Evolutionary conservation across 2,113 vertebrate species (phyloP).

Genomic region (Collichthys lucidus): DNA sequence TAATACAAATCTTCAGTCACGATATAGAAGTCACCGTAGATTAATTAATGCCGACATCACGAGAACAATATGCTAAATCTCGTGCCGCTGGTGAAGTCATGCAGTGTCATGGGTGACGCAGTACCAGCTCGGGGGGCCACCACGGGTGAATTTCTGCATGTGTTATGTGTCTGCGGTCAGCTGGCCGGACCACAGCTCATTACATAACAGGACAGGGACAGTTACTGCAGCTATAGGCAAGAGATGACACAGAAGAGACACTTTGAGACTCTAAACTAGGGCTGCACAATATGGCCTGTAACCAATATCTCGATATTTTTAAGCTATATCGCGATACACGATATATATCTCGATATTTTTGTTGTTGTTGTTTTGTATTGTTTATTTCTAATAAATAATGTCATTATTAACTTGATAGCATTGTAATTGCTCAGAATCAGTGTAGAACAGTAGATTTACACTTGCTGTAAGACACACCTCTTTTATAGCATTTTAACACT

Average conservation of each 20-base stretch:
- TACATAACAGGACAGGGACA: slow-evolving; percentile 45
- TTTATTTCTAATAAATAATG: no score
- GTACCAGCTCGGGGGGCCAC: slow-evolving; percentile 33
- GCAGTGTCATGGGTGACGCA: slow-evolving; percentile 31
- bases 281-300: no score
- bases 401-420: no score
- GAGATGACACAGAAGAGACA: slow-evolving; percentile 10
- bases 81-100: slow-evolving; percentile 34
- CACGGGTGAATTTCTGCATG: slow-evolving; percentile 43
- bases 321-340: no score
- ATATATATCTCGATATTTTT: no score
- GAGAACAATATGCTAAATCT: slow-evolving; percentile 17
- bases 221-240: not conserved
- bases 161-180: slow-evolving; percentile 54
- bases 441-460: no score
- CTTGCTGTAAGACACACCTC: no score
- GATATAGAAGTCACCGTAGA: slow-evolving; percentile 1
- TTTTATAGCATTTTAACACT: no score
- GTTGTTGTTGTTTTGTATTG: no score
- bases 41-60: not conserved
- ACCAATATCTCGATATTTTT: no score
- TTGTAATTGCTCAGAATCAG: no score
- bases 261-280: not conserved
- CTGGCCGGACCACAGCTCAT: slow-evolving; percentile 38
- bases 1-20: not conserved